Base-by-base conservation (phyloP, 2,113 vertebrate species). In the Narcine bancroftii region DNA sequence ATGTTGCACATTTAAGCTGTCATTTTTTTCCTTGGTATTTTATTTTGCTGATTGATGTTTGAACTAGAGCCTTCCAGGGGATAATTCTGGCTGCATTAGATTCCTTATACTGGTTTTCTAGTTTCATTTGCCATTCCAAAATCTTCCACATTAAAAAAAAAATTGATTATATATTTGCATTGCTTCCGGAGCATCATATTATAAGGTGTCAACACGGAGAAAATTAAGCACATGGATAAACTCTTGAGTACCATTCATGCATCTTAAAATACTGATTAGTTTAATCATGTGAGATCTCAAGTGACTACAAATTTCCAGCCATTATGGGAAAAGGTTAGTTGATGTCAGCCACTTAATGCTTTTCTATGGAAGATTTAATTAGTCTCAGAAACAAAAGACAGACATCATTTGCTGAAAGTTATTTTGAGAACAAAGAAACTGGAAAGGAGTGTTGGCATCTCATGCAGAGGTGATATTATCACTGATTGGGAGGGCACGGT, bases 361-460 rank as follows among this genome's bases (percentile, higher is more conserved):
- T 63, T 89, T 89, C 47, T 63, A 81, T 89, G 56, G 56, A 89
- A 63, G n/a, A 63, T 89, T 36, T 63, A 63, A 63, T 63, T 63
- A 21, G 36, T 36, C 60, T 19, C 83, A 60, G 83, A 89, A n/a
- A 39, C 15, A 63, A 87, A 24, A 81, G 45, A 81, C 33, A n/a
- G 29, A 89, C 36, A 81, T 29, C 7, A 29, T 1, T 24, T 2
- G 24, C 77, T 50, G 77, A 24, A 81, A 81, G 24, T 50, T 50
- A 81, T 81, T 81, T 81, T 81, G 45, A 81, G 77, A 81, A 81
- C 45, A 81, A 81, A 50, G 77, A 79, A 79, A 79, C 42, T 47
- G 21, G 76, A 50, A 81, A 47, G 77, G 73, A 76, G 73, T 17
- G 15, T 76, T 76, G 73, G 36, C 47, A 15, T 50, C 24, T 50